These are phyloP conservation scores for Temnothorax nylanderi DNA, from an alignment of 1,140 invertebrate genomes.

Conservation along the genomic window DNA sequence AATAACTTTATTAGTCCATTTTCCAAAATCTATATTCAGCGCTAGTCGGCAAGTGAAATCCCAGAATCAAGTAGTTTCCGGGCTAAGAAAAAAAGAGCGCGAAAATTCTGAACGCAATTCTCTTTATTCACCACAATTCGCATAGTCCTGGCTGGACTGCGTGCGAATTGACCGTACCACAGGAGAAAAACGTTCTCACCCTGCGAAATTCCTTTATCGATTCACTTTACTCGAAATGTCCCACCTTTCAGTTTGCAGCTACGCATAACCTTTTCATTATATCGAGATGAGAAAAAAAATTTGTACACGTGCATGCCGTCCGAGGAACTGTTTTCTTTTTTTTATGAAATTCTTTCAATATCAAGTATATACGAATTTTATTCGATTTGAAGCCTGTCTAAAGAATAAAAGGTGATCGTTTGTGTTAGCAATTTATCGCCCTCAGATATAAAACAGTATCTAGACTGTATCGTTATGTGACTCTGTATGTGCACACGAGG, in stretches of 20 bases:
- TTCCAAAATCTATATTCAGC: conserved; percentile 10
- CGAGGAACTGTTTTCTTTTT: background rate
- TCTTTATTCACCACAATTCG: conserved; percentile 6
- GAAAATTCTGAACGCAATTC: conserved; percentile 17
- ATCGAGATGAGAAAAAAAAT: conserved; percentile 38
- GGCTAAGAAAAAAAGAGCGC: conserved; percentile 1
- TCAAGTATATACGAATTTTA: conserved; percentile 26
- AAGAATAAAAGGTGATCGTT: background rate
- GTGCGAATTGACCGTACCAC: background rate
- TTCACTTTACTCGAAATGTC: conserved; percentile 15
- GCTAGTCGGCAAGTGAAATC: background rate
- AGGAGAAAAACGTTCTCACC: conserved; percentile 17
- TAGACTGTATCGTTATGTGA: background rate
- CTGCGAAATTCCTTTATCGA: conserved; percentile 1
- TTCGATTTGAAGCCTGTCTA: conserved; percentile 11
- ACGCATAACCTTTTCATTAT: background rate
- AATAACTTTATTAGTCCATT: background rate
- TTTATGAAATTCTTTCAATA: conserved; percentile 37
- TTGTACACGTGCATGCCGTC: background rate
- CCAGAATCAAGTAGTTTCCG: background rate
- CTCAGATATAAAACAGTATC: background rate
- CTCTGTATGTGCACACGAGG: background rate
- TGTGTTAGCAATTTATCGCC: conserved; percentile 31
- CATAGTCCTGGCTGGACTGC: background rate
- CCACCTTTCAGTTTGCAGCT: background rate